These are phyloP conservation scores for Cheilosia scutellata DNA, from an alignment of 2,888 invertebrate genomes.

Conservation along the genomic window DNA sequence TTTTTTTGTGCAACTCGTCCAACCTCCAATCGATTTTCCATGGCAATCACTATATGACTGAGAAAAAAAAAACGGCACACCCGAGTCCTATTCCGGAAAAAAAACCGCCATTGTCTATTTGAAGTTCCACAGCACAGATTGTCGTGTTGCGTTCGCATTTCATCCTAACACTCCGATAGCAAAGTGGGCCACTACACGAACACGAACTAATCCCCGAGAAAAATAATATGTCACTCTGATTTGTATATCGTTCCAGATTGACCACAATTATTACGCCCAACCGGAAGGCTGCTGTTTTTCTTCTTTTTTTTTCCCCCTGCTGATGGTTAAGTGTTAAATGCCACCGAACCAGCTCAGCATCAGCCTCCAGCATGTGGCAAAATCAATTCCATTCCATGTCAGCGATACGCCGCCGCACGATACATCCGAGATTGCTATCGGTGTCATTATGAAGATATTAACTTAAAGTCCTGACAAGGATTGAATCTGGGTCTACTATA, in stretches of 20 bases:
- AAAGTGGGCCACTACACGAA: slow-evolving; percentile 10
- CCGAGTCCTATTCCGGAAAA: not conserved
- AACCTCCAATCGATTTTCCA: slow-evolving; percentile 32
- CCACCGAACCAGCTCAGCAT: slow-evolving; percentile 14
- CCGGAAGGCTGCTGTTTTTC: slow-evolving; percentile 18
- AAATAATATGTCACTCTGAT: slow-evolving; percentile 70
- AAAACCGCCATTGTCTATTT: slow-evolving; percentile 1
- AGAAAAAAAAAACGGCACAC: not conserved
- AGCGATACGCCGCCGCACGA: not conserved
- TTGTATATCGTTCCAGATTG: slow-evolving; percentile 72
- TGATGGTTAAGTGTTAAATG: slow-evolving; percentile 57
- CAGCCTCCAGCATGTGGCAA: slow-evolving; percentile 40
- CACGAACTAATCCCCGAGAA: slow-evolving; percentile 5
- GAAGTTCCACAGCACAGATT: slow-evolving; percentile 20
- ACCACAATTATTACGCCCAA: slow-evolving; percentile 69
- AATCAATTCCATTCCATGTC: slow-evolving; percentile 52
- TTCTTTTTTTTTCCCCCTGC: not conserved
- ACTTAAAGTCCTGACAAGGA: slow-evolving; percentile 57
- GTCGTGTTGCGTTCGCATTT: slow-evolving; percentile 33
- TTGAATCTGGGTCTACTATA: slow-evolving; percentile 37
- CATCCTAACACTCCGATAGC: not conserved
- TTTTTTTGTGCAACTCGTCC: not conserved
- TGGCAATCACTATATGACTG: slow-evolving; percentile 44
- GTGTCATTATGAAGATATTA: slow-evolving; percentile 69
- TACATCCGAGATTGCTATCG: slow-evolving; percentile 60